phyloP scores from a whole-genome alignment of 2,888 invertebrate genomes.

The Latheticus oryzae region DNA sequence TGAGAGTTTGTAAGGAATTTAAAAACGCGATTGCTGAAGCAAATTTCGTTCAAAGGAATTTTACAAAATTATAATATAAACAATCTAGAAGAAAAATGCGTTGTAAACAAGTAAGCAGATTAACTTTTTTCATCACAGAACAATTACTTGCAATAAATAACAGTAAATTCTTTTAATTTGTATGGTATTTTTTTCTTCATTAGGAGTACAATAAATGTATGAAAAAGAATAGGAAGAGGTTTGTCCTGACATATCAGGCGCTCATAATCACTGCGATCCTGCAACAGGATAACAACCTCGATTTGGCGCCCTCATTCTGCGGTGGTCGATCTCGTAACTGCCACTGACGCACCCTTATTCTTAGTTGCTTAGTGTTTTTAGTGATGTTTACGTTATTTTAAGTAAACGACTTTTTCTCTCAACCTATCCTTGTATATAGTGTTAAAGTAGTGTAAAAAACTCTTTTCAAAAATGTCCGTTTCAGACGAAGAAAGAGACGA shows the following conservation, averaged over 20 bases:
- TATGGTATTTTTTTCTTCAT: conserved; percentile 4
- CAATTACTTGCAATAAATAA: conserved; percentile 16
- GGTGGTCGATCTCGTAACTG: conserved; percentile 48
- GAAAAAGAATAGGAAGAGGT: conserved; percentile 20
- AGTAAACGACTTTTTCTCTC: conserved; percentile 18
- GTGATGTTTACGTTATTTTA: conserved; percentile 44
- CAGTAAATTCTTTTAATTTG: conserved; percentile 16
- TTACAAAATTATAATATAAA: conserved; percentile 15
- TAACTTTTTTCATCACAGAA: too few species aligned
- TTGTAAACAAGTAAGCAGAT: conserved; percentile 21
- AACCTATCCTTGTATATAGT: conserved; percentile 34
- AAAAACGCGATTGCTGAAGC: background rate
- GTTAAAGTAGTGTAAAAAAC: conserved; percentile 29
- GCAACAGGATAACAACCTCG: conserved; percentile 37
- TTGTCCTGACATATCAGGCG: conserved; percentile 8
- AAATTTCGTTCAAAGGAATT: conserved; percentile 18
- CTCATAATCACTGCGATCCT: conserved; percentile 20
- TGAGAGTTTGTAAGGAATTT: background rate
- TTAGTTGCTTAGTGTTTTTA: conserved; percentile 43
- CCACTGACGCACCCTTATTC: conserved; percentile 50
- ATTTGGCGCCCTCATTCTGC: conserved; percentile 46
- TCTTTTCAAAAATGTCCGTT: conserved; percentile 59
- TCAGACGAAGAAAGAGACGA: conserved; percentile 78
- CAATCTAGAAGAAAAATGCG: conserved; percentile 10
- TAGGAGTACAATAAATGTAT: background rate